A percentile compares a stretch with the other conserved stretches of the same genome.
Evolutionary conservation across 2,113 vertebrate species (phyloP).

Genomic region (Chaetodon auriga): DNA sequence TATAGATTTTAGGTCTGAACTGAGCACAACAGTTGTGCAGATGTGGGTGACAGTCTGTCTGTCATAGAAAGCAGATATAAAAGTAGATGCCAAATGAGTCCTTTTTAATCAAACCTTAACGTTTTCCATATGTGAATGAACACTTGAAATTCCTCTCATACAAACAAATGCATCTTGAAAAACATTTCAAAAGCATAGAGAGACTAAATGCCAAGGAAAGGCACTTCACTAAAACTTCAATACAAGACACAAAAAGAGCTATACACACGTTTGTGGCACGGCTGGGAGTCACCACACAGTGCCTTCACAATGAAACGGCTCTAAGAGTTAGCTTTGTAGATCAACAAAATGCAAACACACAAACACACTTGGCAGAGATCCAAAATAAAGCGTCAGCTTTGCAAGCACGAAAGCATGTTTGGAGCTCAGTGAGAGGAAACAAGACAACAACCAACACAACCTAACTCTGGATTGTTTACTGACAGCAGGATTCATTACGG

Average conservation of each 20-base stretch:
- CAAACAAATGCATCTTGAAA: conserved; percentile 60
- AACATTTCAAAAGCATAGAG: conserved; percentile 57
- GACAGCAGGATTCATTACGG: conserved; percentile 46
- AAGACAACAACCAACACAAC: conserved; percentile 40
- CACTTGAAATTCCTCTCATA: conserved; percentile 49
- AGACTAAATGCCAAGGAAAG: conserved; percentile 73
- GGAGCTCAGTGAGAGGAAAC: conserved; percentile 43
- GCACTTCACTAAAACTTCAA: conserved; percentile 77
- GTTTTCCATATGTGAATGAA: conserved; percentile 41
- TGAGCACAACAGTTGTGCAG: neutral
- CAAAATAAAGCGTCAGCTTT: conserved; percentile 49
- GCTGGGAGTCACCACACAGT: conserved; percentile 21
- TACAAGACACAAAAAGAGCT: conserved; percentile 60
- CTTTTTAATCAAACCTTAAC: conserved; percentile 74
- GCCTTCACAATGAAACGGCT: conserved; percentile 17
- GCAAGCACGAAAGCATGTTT: conserved; percentile 52
- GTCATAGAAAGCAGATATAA: conserved; percentile 9
- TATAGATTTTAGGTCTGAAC: neutral
- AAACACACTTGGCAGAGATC: conserved; percentile 53
- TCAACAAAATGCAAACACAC: conserved; percentile 62
- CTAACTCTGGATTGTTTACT: conserved; percentile 37
- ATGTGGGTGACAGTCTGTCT: neutral
- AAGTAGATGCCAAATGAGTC: conserved; percentile 44
- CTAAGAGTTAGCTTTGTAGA: conserved; percentile 39
- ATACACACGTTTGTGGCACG: conserved; percentile 35